A percentile compares a stretch with the other conserved stretches of the same genome.
Evolutionary conservation across 2,113 vertebrate species (phyloP).

Genomic region (Martes martes): DNA sequence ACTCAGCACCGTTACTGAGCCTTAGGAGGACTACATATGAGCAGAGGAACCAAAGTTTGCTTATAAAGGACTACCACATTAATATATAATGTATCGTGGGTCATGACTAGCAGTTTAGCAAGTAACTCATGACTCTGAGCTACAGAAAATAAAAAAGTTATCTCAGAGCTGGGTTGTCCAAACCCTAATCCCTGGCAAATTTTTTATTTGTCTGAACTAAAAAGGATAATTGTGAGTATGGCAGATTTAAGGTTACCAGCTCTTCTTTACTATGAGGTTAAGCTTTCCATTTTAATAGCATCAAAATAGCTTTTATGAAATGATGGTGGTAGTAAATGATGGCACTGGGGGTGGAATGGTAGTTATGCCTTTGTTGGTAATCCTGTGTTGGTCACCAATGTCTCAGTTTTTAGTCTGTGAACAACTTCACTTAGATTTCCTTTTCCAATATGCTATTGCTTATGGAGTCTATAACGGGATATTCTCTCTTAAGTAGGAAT

Average conservation of each 20-base stretch:
- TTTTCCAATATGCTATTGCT: not conserved
- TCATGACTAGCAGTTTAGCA: not conserved
- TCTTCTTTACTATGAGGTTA: not conserved
- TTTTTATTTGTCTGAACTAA: not conserved
- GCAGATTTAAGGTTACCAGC: not conserved
- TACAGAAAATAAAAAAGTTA: not conserved
- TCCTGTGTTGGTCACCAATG: not conserved
- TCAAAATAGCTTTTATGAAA: not conserved
- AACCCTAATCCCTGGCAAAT: not conserved
- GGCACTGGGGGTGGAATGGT: not conserved
- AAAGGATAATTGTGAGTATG: not conserved
- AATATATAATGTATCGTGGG: not conserved
- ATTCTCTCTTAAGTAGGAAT: not conserved
- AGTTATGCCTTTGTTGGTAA: not conserved
- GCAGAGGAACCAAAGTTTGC: not conserved
- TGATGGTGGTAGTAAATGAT: not conserved
- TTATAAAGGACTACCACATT: not conserved
- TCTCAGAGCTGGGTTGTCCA: not conserved
- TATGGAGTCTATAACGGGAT: not conserved
- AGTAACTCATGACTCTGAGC: not conserved
- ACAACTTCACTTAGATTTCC: constrained; percentile 13
- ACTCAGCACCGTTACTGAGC: not conserved
- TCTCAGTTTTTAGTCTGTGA: not conserved
- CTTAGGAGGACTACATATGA: not conserved
- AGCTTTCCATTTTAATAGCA: not conserved